phyloP scores from a whole-genome alignment of 2,888 invertebrate genomes.

The Anticlea derivata region DNA sequence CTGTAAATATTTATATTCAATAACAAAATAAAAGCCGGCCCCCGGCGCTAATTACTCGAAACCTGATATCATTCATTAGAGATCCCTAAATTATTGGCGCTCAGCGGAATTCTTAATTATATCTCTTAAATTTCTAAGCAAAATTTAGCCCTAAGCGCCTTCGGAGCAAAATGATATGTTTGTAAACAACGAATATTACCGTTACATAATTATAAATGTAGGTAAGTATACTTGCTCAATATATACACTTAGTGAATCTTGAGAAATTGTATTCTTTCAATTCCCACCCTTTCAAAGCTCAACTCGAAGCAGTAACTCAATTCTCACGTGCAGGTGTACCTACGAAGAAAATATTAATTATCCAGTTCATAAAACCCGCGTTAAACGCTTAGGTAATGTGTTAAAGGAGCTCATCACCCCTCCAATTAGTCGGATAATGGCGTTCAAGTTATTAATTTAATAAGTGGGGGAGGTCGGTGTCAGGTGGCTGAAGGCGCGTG shows the following conservation, averaged over 20 bases:
- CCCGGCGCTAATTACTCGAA: slow-evolving; percentile 78
- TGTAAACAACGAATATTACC: slow-evolving; percentile 76
- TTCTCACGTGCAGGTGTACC: slow-evolving; percentile 30
- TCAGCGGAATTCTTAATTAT: slow-evolving; percentile 82
- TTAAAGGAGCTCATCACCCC: slow-evolving; percentile 78
- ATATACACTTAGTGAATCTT: no score
- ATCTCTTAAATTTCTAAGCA: slow-evolving; percentile 83
- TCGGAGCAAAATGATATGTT: slow-evolving; percentile 80
- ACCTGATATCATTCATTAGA: slow-evolving; percentile 82
- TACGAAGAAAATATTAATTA: slow-evolving; percentile 67
- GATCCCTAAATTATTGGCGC: slow-evolving; percentile 80
- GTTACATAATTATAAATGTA: no score
- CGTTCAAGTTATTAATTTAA: slow-evolving; percentile 83
- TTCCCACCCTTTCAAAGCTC: slow-evolving; percentile 4
- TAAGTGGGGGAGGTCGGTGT: slow-evolving; percentile 64
- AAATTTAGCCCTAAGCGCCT: slow-evolving; percentile 76
- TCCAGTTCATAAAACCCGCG: slow-evolving; percentile 75
- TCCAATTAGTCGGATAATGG: slow-evolving; percentile 80
- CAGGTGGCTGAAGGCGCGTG: slow-evolving; percentile 35
- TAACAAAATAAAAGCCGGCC: slow-evolving; percentile 72
- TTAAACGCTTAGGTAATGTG: slow-evolving; percentile 77
- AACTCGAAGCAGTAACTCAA: slow-evolving; percentile 1
- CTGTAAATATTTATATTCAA: slow-evolving; percentile 54
- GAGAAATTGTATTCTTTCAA: not conserved
- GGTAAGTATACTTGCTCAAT: no score